These are phyloP conservation scores for Vidua chalybeata DNA, from an alignment of 2,113 vertebrate species.

Conservation along the genomic window DNA sequence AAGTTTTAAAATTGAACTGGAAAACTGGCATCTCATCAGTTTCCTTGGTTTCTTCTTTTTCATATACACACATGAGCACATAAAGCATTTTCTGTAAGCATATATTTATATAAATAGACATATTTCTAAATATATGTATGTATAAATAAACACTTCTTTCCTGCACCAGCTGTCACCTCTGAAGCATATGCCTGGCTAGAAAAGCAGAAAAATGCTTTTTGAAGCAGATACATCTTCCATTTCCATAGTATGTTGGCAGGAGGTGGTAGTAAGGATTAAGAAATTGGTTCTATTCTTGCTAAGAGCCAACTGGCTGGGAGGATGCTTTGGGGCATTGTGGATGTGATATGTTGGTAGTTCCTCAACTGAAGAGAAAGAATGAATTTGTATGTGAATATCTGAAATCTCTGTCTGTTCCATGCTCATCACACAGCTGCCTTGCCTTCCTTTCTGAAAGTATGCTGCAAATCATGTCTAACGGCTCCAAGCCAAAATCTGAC, in stretches of 20 bases:
- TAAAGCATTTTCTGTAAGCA: not conserved
- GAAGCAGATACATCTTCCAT: slow-evolving; percentile 19
- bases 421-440: not conserved
- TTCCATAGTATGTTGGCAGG: slow-evolving; percentile 32
- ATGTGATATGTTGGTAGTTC: not conserved
- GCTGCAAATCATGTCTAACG: not conserved
- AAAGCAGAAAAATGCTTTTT: slow-evolving; percentile 38
- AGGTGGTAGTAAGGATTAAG: slow-evolving; percentile 39
- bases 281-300: slow-evolving; percentile 35
- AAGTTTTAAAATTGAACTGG: not conserved
- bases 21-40: not conserved
- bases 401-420: slow-evolving; percentile 8
- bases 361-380: not conserved
- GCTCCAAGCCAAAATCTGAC: not conserved
- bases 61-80: not conserved
- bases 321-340: slow-evolving; percentile 22
- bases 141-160: slow-evolving; percentile 1
- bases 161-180: slow-evolving; percentile 41
- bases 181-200: not conserved
- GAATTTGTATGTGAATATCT: not conserved
- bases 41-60: not conserved
- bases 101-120: not conserved
- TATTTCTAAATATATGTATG: not conserved
- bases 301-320: slow-evolving; percentile 9
- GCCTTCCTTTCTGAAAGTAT: not conserved